phyloP scores from a whole-genome alignment of 2,113 vertebrate species.

The Seriola rivoliana region DNA sequence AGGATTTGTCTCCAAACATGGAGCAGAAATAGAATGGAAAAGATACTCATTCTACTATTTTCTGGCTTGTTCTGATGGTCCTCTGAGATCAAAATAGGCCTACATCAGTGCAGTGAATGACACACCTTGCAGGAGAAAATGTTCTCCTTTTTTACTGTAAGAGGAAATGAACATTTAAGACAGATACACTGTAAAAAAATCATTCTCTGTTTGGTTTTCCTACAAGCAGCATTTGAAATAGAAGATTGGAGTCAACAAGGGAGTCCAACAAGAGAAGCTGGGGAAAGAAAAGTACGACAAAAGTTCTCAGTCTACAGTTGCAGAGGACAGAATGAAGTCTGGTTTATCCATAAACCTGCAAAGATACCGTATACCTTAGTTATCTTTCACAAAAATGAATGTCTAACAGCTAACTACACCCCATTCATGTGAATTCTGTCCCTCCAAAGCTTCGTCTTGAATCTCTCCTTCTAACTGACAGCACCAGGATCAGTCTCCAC shows the following conservation, averaged over 20 bases:
- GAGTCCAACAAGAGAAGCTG: not conserved
- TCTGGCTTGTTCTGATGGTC: conserved; percentile 7
- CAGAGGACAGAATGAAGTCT: not conserved
- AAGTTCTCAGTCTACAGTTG: not conserved
- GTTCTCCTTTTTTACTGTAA: not conserved
- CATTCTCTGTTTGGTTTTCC: not conserved
- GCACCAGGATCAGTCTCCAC: not conserved
- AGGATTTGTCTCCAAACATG: conserved; percentile 59
- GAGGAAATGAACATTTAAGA: not conserved
- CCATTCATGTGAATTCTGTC: conserved; percentile 2
- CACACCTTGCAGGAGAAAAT: conserved; percentile 3
- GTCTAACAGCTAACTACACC: not conserved
- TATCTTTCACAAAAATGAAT: not conserved
- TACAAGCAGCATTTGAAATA: not conserved
- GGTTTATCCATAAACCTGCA: not conserved
- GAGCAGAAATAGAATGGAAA: conserved; percentile 61
- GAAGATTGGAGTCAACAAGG: not conserved
- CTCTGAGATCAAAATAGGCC: conserved; percentile 9
- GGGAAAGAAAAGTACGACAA: not conserved
- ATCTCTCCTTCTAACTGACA: not conserved
- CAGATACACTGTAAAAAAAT: not conserved
- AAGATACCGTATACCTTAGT: not conserved
- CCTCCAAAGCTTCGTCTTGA: not conserved
- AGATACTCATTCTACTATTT: conserved; percentile 26
- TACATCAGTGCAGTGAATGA: not conserved